These are phyloP conservation scores for Sylvilagus floridanus DNA, from an alignment of 2,797 vertebrate genomes.

Conservation along the genomic window DNA sequence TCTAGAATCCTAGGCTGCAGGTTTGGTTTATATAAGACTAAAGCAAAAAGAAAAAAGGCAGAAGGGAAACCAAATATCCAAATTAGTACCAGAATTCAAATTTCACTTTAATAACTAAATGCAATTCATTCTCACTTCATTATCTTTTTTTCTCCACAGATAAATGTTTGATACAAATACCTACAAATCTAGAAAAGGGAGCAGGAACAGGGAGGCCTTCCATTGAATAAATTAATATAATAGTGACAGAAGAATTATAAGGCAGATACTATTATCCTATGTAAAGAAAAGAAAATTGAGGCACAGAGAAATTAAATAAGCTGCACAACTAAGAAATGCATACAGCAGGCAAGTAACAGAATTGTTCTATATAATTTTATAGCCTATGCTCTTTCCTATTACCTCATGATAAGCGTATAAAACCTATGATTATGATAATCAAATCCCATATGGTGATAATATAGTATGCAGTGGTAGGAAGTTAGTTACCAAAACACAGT, in stretches of 20 bases:
- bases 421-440: not conserved
- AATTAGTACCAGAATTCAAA: not conserved
- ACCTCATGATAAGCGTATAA: not conserved
- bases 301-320: not conserved
- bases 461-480: not conserved
- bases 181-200: not conserved
- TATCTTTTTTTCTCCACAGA: not conserved
- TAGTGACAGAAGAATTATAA: not conserved
- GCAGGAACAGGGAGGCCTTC: not conserved
- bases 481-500: not conserved
- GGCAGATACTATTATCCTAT: not conserved
- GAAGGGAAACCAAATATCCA: not conserved
- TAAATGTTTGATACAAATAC: not conserved
- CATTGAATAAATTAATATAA: not conserved
- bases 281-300: not conserved
- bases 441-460: not conserved
- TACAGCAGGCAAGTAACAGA: not conserved
- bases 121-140: not conserved
- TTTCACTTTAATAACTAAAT: not conserved
- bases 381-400: not conserved
- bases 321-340: not conserved
- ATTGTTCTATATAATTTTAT: not conserved
- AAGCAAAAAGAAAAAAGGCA: not conserved
- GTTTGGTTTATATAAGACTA: not conserved
- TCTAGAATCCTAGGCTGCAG: not conserved